Conservation (phyloP, 2,113 vertebrate genomes). For the Alectura lathami region DNA sequence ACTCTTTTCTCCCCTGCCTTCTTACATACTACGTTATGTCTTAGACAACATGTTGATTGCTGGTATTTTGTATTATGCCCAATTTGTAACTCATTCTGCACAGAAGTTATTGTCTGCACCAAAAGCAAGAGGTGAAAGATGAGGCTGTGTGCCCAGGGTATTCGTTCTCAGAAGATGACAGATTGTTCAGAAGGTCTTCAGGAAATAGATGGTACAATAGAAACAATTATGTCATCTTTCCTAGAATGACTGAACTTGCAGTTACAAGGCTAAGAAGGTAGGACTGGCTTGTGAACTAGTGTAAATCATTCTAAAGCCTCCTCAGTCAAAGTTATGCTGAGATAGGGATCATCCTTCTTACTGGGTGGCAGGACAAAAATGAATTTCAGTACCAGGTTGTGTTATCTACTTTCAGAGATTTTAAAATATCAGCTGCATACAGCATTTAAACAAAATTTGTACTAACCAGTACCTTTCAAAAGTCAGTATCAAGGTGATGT, state of each 20-base stretch:
- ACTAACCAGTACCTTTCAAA: slow-evolving; percentile 27
- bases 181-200: neutral
- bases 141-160: neutral
- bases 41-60: neutral
- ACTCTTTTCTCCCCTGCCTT: neutral
- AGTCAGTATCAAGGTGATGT: slow-evolving; percentile 1
- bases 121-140: neutral
- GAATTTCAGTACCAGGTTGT: neutral
- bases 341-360: neutral
- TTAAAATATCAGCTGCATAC: neutral
- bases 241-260: neutral
- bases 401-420: neutral
- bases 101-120: neutral
- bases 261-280: neutral
- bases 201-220: neutral
- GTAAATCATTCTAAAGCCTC: neutral
- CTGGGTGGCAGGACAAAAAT: neutral
- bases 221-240: slow-evolving; percentile 1
- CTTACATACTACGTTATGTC: neutral
- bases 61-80: neutral
- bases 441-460: neutral
- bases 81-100: neutral
- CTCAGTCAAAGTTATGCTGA: neutral
- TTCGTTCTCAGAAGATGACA: neutral
- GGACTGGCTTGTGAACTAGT: neutral